Evolutionary conservation across 2,113 vertebrate genomes (phyloP).

Genomic region (Mellivora capensis): DNA sequence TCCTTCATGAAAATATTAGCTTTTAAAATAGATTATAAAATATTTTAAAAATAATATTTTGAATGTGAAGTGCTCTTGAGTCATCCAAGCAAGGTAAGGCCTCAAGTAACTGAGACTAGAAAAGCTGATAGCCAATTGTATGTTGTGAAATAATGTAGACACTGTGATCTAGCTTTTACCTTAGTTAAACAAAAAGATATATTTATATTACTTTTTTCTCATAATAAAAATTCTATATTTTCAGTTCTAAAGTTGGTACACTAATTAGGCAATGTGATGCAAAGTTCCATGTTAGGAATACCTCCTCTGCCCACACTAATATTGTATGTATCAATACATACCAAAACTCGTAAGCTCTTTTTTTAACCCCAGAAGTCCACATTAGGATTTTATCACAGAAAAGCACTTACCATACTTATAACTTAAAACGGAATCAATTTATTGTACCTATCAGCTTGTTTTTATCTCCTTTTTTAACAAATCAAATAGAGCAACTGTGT

Average conservation of each 20-base stretch:
- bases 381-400: slow-evolving; percentile 18
- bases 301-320: neutral
- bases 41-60: slow-evolving; percentile 45
- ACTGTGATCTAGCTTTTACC: slow-evolving; percentile 18
- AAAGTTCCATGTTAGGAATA: neutral
- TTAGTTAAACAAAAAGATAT: slow-evolving; percentile 20
- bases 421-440: slow-evolving; percentile 38
- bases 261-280: slow-evolving; percentile 6
- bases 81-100: slow-evolving; percentile 17
- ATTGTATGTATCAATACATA: neutral
- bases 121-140: slow-evolving; percentile 9
- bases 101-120: slow-evolving; percentile 39
- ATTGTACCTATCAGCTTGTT: slow-evolving; percentile 22
- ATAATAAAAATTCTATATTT: slow-evolving; percentile 38
- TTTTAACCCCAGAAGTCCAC: neutral
- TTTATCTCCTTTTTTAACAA: neutral
- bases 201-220: slow-evolving; percentile 4
- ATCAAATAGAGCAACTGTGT: neutral
- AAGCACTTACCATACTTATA: slow-evolving; percentile 6
- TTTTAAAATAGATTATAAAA: slow-evolving; percentile 44
- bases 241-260: slow-evolving; percentile 1
- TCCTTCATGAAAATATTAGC: slow-evolving; percentile 19
- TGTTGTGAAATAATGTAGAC: slow-evolving; percentile 3
- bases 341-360: neutral
- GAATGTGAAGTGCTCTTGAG: slow-evolving; percentile 23